Evolutionary conservation across 2,797 vertebrate genomes (phyloP).

Genomic region (Orestias chungarensis): DNA sequence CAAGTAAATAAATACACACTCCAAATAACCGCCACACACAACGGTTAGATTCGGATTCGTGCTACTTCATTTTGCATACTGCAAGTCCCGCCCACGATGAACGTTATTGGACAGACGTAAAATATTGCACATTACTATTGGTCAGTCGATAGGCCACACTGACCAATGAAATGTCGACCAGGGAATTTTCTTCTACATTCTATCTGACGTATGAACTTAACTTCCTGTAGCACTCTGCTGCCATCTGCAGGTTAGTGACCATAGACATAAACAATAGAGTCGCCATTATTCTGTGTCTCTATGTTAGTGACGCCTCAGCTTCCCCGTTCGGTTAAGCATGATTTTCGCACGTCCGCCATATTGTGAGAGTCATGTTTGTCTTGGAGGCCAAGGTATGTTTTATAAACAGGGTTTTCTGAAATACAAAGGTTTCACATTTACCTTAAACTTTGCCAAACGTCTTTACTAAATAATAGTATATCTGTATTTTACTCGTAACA

Average conservation of each 20-base stretch:
- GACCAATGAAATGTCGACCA: slow-evolving; percentile 8
- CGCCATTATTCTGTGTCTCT: too few species aligned
- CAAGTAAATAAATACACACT: too few species aligned
- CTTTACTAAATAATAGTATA: neutral
- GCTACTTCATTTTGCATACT: neutral
- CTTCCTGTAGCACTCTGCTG: neutral
- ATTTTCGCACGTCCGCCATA: neutral
- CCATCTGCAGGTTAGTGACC: slow-evolving; percentile 12
- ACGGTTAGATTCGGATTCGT: slow-evolving; percentile 29
- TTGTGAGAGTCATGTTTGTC: neutral
- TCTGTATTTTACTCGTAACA: neutral
- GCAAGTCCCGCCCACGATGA: slow-evolving; percentile 8
- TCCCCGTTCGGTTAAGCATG: too few species aligned
- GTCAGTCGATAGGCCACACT: neutral
- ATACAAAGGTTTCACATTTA: neutral
- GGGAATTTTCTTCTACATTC: neutral
- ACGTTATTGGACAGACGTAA: slow-evolving; percentile 28
- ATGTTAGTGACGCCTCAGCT: too few species aligned
- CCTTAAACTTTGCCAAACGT: neutral
- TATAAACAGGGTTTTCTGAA: neutral
- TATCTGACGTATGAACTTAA: neutral
- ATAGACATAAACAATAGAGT: too few species aligned
- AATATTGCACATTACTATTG: neutral
- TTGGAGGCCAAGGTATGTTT: neutral
- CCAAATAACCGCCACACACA: neutral